Evolutionary conservation across 2,797 vertebrate genomes (phyloP), one percentile per base, ranked within the genome.

Genomic region (Alca torda): DNA sequence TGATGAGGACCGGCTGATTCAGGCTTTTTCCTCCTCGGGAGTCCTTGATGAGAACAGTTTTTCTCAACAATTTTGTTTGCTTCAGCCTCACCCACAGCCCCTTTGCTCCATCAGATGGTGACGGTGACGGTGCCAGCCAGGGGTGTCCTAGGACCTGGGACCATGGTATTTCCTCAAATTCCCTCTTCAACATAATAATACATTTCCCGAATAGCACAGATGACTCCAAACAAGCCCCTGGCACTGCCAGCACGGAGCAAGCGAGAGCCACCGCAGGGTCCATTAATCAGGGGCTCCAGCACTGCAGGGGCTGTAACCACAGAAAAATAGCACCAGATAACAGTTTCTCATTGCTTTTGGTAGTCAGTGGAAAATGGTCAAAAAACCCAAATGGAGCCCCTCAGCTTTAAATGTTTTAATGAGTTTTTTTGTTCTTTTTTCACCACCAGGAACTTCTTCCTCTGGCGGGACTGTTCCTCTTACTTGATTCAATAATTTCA

Each of bases 201-300:
- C 8, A 3, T 37, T 70, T 50, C 57, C 33, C 2, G 1, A 82
- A 25, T 0, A 46, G 23, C 3, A 1, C 15, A 63, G 4, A 14
- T 19, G 1, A 9, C 28, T 51, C 57, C 43, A 30, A 81, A 70
- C 26, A 10, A 10, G 31, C 7, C 35, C 28, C 60, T 43, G 69
- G 16, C n/a, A 26, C 65, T 0, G 0, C 5, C 14, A 76, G 59
- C 6, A 2, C 1, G 2, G 46, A 15, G 17, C n/a, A 56, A 37
- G 31, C 0, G 1, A 31, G 26, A 67, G 60, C 23, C 3, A 2
- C 41, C 5, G 1, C 72, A 26, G 64, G 35, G 11, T 5, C 43
- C 37, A 6, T 61, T 41, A 15, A 4, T 67, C 65, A 43, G 64
- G 31, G 31, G 4, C n/a, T 84, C 41, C 63, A 50, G 73, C 48